These are phyloP conservation scores for Macrotus californicus DNA, from an alignment of 2,113 vertebrate species.

Conservation along the genomic window DNA sequence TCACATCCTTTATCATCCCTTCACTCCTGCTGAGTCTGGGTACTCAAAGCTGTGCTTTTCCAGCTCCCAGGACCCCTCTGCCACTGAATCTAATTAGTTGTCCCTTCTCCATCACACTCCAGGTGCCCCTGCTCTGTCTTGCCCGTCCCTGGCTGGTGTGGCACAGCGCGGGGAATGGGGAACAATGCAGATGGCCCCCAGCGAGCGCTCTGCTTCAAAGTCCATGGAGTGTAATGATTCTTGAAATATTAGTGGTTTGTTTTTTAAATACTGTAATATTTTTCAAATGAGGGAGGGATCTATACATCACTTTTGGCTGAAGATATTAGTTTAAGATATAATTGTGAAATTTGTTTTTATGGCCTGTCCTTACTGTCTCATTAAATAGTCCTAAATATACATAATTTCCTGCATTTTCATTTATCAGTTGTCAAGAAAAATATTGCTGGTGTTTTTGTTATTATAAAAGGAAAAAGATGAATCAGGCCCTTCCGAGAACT, in stretches of 20 bases:
- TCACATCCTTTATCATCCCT: rapidly evolving
- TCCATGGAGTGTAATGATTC: neutral
- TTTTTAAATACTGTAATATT: conserved; percentile 53
- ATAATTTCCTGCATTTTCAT: conserved; percentile 46
- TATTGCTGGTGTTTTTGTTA: conserved; percentile 34
- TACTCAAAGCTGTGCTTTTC: neutral
- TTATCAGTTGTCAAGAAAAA: conserved; percentile 66
- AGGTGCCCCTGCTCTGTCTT: rapidly evolving
- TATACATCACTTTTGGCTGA: conserved; percentile 27
- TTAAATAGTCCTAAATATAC: conserved; percentile 50
- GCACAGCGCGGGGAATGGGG: no score
- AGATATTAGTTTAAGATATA: conserved; percentile 38
- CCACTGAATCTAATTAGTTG: rapidly evolving
- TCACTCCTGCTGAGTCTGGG: neutral
- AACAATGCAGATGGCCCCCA: neutral
- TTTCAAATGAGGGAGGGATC: conserved; percentile 35
- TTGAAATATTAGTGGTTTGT: conserved; percentile 45
- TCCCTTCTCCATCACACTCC: rapidly evolving
- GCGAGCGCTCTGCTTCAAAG: neutral
- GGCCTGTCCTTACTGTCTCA: neutral
- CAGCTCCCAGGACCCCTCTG: neutral
- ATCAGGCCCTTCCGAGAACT: conserved; percentile 54
- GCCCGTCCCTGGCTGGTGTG: neutral
- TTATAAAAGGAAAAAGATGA: conserved; percentile 56
- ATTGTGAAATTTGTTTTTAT: conserved; percentile 58